These are phyloP conservation scores for Automeris io DNA, from an alignment of 2,888 invertebrate genomes.

Conservation along the genomic window DNA sequence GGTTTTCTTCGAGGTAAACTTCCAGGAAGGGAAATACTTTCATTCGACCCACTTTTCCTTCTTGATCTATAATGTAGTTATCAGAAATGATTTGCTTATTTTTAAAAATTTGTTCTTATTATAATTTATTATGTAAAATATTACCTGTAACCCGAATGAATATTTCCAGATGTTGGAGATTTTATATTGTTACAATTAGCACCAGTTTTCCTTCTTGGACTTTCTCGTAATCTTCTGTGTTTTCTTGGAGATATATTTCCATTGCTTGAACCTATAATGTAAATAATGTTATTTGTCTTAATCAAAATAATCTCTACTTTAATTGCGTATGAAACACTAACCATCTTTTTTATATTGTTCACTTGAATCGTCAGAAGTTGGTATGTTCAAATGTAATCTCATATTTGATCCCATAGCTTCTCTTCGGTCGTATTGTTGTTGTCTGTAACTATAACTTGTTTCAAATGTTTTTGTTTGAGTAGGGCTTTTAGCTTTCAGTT, in stretches of 20 bases:
- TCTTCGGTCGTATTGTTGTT: constrained; percentile 66
- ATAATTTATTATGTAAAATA: neutral
- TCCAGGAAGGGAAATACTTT: constrained; percentile 80
- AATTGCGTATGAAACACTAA: constrained; percentile 17
- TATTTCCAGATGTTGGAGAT: constrained; percentile 67
- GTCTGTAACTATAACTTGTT: constrained; percentile 45
- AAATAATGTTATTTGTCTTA: too few species aligned
- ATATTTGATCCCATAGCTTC: constrained; percentile 68
- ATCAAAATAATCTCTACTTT: neutral
- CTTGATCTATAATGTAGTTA: constrained; percentile 42
- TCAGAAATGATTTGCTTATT: neutral
- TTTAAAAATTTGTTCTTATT: neutral
- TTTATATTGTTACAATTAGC: constrained; percentile 70
- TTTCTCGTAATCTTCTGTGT: constrained; percentile 79
- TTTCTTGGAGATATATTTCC: constrained; percentile 77
- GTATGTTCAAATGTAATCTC: constrained; percentile 75
- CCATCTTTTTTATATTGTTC: constrained; percentile 71
- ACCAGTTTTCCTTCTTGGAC: constrained; percentile 80
- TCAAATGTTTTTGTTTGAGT: constrained; percentile 59
- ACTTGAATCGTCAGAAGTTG: constrained; percentile 80
- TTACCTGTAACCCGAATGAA: constrained; percentile 60
- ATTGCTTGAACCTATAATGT: constrained; percentile 47
- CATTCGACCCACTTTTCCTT: constrained; percentile 74
- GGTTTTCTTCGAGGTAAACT: constrained; percentile 80
- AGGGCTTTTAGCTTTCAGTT: constrained; percentile 69